phyloP scores from a whole-genome alignment of 2,113 vertebrate genomes.

The Mobula hypostoma region DNA sequence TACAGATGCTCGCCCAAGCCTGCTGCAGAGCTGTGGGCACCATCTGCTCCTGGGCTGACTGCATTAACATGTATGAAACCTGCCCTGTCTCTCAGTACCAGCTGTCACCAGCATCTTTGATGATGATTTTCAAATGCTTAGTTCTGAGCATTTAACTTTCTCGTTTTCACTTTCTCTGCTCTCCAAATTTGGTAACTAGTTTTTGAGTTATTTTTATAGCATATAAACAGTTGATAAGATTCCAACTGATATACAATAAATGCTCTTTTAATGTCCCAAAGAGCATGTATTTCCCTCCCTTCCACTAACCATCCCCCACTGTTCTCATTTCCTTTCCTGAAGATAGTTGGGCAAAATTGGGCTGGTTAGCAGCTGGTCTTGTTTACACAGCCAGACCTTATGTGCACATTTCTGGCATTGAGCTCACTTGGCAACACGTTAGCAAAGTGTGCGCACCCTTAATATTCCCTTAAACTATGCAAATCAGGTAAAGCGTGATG shows the following conservation, averaged over 20 bases:
- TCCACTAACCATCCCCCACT: background rate
- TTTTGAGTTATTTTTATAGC: constrained; percentile 25
- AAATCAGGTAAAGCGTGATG: too few species aligned
- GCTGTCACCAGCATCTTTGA: background rate
- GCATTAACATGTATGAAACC: constrained; percentile 15
- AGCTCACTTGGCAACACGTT: too few species aligned
- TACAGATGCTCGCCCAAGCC: background rate
- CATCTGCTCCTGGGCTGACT: background rate
- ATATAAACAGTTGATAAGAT: background rate
- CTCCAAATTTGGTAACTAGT: constrained; percentile 18
- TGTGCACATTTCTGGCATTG: too few species aligned
- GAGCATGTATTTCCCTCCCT: background rate
- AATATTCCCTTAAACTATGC: too few species aligned
- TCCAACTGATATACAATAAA: background rate
- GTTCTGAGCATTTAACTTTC: constrained; percentile 1
- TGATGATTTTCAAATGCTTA: constrained; percentile 13
- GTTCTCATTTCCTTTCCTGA: too few species aligned
- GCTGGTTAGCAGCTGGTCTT: too few species aligned
- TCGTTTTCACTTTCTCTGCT: constrained; percentile 29
- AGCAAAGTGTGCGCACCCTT: too few species aligned
- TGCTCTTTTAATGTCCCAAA: background rate
- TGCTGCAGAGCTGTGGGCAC: background rate
- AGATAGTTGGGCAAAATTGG: too few species aligned
- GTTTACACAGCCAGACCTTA: too few species aligned
- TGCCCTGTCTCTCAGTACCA: constrained; percentile 26